Evolutionary conservation across 2,113 vertebrate species (phyloP), one percentile per base, ranked within the genome.

Genomic region (Dicentrarchus labrax): DNA sequence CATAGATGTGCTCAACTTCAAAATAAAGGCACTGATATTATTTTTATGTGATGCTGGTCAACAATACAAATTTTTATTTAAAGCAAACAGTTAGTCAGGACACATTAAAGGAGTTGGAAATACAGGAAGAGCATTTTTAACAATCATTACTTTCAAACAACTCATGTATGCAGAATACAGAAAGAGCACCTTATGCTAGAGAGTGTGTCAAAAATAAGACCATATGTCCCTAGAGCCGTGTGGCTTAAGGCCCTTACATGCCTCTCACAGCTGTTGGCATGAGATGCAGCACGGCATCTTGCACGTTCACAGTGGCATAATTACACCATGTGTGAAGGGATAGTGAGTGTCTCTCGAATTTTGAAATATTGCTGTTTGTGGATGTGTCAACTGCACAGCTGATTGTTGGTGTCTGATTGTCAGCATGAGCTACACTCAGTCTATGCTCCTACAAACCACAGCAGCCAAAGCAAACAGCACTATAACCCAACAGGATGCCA

Each of bases 281-380:
- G 19, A 64, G 72, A 70, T 70, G 8, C 2, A 1, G 43, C 22
- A 12, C 57, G 24, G 51, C 79, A 68, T 83, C 36, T 6, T 17
- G 19, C 45, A 62, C 10, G 4, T 73, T 78, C 16, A 2, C n/a
- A 84, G 64, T 64, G 47, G 41, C 51, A 82, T 88, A 84, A 84
- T 84, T 80, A 73, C 54, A 73, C 50, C 71, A 70, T 86, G 86
- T 74, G 69, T 85, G 59, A 15, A 59, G 66, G 78, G 24, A 67
- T 60, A 39, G 51, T 82, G 72, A 80, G 64, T 36, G 41, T 79
- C 74, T 77, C 72, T 73, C 39, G 51, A 38, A 78, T 73, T 76
- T 1, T 70, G 39, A 81, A 72, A 76, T 59, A 22, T 47, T 1
- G 4, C 16, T 71, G 48, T 86, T 72, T 88, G 50, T 53, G 45